Evolutionary conservation across 2,113 vertebrate genomes (phyloP).

Genomic region (Apodemus sylvaticus): DNA sequence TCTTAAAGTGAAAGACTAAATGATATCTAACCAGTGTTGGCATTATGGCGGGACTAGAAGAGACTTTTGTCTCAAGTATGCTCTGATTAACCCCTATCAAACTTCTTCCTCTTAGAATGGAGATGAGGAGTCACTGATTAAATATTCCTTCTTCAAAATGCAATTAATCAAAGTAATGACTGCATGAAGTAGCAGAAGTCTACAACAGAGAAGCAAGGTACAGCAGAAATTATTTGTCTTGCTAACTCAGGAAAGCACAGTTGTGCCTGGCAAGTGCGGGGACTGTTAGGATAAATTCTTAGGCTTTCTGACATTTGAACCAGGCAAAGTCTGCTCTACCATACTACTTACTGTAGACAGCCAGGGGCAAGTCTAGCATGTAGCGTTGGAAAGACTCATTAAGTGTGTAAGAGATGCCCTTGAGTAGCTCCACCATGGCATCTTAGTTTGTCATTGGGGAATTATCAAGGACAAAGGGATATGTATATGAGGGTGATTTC

Average conservation of each 20-base stretch:
- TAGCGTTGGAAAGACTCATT: not conserved
- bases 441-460: not conserved
- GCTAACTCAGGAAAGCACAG: not conserved
- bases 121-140: not conserved
- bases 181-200: not conserved
- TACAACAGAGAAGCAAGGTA: not conserved
- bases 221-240: not conserved
- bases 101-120: not conserved
- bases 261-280: not conserved
- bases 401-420: not conserved
- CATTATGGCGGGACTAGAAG: not conserved
- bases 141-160: not conserved
- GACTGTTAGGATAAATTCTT: not conserved
- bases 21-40: not conserved
- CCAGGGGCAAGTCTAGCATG: not conserved
- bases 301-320: not conserved
- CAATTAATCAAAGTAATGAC: not conserved
- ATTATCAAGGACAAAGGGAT: not conserved
- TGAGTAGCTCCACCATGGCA: not conserved
- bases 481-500: not conserved
- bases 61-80: not conserved
- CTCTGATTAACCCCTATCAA: not conserved
- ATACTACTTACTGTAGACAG: not conserved
- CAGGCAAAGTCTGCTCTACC: not conserved
- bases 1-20: not conserved